Percentiles rank a stretch among this genome's conserved stretches.
Conservation (phyloP, 2,797 vertebrate genomes). For the Chrysocyon brachyurus region DNA sequence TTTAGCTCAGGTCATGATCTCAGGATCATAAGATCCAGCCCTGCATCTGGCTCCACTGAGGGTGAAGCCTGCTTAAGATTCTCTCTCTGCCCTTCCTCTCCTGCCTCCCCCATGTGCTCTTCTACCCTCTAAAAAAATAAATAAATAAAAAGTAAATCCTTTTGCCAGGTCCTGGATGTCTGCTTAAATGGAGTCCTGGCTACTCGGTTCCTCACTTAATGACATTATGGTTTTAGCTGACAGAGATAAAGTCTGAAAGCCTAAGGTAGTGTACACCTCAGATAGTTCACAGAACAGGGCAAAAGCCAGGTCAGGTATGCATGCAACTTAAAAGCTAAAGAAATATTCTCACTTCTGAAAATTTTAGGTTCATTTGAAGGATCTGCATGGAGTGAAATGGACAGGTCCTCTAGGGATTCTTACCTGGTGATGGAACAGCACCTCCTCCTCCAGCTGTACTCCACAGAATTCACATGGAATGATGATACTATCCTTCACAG, state of each 20-base stretch:
- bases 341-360: not conserved
- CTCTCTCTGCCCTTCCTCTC: not conserved
- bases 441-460: conserved; percentile 94
- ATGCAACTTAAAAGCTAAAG: not conserved
- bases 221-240: not conserved
- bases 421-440: conserved; percentile 98
- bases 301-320: not conserved
- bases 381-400: not conserved
- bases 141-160: not conserved
- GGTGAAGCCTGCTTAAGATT: not conserved
- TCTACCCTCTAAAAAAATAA: not conserved
- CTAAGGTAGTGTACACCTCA: not conserved
- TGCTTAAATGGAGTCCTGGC: not conserved
- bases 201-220: not conserved
- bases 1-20: not conserved
- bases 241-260: not conserved
- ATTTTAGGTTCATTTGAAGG: not conserved
- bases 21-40: not conserved
- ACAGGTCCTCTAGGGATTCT: not conserved
- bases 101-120: not conserved
- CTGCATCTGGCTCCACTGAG: not conserved
- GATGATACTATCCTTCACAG: conserved; percentile 90
- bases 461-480: conserved; percentile 99
- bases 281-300: not conserved
- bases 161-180: not conserved